phyloP scores from a whole-genome alignment of 2,797 vertebrate genomes.

The Schizopygopsis pylzovi region DNA sequence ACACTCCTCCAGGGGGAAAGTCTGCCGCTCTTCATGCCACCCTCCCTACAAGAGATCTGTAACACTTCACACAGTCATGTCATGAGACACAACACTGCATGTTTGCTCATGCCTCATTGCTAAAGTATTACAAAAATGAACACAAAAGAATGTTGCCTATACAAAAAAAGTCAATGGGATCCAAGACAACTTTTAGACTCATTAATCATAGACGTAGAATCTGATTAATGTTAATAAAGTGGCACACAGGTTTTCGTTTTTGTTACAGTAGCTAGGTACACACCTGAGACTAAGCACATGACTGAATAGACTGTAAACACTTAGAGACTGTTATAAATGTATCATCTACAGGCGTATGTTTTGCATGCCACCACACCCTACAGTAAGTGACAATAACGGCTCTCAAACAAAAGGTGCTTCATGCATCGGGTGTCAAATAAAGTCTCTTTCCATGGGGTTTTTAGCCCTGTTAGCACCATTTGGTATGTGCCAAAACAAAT shows the following conservation, averaged over 20 bases:
- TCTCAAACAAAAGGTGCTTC: not conserved
- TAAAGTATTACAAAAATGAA: not conserved
- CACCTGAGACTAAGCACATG: not conserved
- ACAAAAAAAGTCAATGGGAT: not conserved
- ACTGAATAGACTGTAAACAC: not conserved
- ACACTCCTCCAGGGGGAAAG: slow-evolving; percentile 27
- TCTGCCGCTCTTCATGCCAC: slow-evolving; percentile 5
- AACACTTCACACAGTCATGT: not conserved
- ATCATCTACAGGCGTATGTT: not conserved
- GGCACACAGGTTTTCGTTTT: not conserved
- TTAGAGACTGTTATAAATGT: not conserved
- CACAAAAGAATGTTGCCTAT: not conserved
- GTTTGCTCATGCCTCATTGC: not conserved
- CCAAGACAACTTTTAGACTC: not conserved
- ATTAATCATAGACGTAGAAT: not conserved
- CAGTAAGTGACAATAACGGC: not conserved
- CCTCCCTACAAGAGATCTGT: not conserved
- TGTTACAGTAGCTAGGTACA: not conserved
- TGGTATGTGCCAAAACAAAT: not conserved
- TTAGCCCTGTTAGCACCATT: not conserved
- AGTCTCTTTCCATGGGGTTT: not conserved
- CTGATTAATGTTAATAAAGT: not conserved
- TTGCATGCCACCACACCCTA: slow-evolving; percentile 1
- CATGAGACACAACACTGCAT: not conserved
- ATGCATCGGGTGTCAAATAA: not conserved